A percentile compares a stretch with the other conserved stretches of the same genome.
These are phyloP conservation scores for Chaenodraco wilsoni DNA, from an alignment of 2,797 vertebrate genomes.

Conservation along the genomic window DNA sequence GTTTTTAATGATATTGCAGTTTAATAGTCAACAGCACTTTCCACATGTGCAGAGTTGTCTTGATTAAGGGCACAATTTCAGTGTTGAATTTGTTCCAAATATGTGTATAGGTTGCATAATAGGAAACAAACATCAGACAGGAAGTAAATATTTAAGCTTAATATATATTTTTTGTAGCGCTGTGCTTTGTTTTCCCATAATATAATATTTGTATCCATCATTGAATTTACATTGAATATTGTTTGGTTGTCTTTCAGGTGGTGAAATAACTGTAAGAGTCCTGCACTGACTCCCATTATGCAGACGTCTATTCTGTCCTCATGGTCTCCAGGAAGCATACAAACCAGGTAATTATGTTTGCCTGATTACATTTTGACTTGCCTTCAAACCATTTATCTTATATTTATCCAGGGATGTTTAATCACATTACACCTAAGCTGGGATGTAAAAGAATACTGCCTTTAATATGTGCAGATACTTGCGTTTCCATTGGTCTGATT, in stretches of 20 bases:
- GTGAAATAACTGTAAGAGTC: conserved; percentile 32
- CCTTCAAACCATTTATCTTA: conserved; percentile 65
- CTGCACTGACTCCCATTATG: conserved; percentile 45
- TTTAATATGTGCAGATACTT: conserved; percentile 56
- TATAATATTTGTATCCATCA: conserved; percentile 20
- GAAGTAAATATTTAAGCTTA: not conserved
- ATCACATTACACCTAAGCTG: conserved; percentile 62
- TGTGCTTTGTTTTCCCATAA: conserved; percentile 6
- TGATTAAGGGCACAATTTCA: not conserved
- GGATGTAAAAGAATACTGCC: conserved; percentile 55
- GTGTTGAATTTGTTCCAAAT: not conserved
- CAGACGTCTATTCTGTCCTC: conserved; percentile 41
- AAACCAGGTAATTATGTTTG: conserved; percentile 74
- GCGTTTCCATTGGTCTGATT: conserved; percentile 68
- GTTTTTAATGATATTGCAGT: conserved; percentile 44
- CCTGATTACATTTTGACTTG: conserved; percentile 69
- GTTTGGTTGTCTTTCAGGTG: conserved; percentile 34
- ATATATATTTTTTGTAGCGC: not conserved
- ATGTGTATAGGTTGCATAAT: not conserved
- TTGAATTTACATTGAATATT: conserved; percentile 27
- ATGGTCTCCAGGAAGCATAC: conserved; percentile 70
- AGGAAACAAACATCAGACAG: not conserved
- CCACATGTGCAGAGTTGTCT: conserved; percentile 22
- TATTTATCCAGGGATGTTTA: conserved; percentile 65
- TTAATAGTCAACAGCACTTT: conserved; percentile 27